Evolutionary conservation across 2,113 vertebrate species (phyloP), one percentile per base, ranked within the genome.

Genomic region (Nerophis ophidion): DNA sequence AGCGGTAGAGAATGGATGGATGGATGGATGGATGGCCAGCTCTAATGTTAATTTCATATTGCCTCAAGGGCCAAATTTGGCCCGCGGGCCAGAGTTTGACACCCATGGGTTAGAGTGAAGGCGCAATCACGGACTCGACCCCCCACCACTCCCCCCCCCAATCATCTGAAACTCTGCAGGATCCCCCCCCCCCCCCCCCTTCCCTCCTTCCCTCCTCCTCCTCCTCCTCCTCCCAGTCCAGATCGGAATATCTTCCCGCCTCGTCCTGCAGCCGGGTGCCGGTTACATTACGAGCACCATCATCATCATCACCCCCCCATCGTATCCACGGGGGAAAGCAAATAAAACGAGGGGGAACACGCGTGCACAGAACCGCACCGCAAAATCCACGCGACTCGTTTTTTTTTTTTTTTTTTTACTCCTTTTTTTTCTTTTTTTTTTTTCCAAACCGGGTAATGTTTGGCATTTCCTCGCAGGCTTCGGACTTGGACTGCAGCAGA

Each of bases 401-500:
- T 61, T 61, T 35, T 79, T 76, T 81, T 77, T 75, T 54, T 15
- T 15, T 34, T 26, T 57, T 26, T 26, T 1, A 26, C 19, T 26
- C 3, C 26, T 3, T 26, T 3, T 26, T 26, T 26, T 26, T 26
- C 4, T 26, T 2, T 26, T 26, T 26, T 26, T 76, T 75, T 54
- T 15, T 15, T 34, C 14, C 55, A 26, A 26, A 26, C 26, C 26
- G 26, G 26, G 26, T 19, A 75, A 61, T 81, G 72, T 78, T 83
- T 68, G 73, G 70, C 61, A 15, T 81, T 78, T 82, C 26, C 80
- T 81, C 57, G 64, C 68, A 74, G 63, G 60, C 72, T 81, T 77
- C 73, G 76, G 69, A 80, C 79, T 63, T 66, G 77, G 82, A 80
- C 82, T 84, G 82, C 80, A 79, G 81, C 78, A 81, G 69, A 26